phyloP scores from a whole-genome alignment of 2,113 vertebrate genomes.

The Otis tarda region DNA sequence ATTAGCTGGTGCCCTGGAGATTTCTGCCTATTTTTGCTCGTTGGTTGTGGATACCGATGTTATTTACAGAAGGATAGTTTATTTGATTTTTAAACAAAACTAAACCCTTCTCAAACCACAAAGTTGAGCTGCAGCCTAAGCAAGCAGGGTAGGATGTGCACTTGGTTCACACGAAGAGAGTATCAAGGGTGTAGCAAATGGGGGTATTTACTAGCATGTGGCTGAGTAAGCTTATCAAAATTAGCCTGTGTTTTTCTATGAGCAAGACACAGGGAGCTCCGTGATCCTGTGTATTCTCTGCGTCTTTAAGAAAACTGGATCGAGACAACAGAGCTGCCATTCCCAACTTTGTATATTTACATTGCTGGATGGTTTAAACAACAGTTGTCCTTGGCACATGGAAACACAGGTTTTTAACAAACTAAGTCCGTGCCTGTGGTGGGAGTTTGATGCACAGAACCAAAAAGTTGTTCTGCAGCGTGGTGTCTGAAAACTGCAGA shows the following conservation, averaged over 20 bases:
- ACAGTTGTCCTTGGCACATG: neutral
- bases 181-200: neutral
- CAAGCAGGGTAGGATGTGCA: neutral
- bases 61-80: slow-evolving; percentile 25
- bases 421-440: neutral
- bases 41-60: neutral
- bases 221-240: neutral
- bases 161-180: neutral
- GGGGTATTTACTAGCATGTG: neutral
- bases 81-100: slow-evolving; percentile 33
- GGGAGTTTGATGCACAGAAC: neutral
- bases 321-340: neutral
- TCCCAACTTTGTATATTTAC: neutral
- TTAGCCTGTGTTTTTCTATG: neutral
- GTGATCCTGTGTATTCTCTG: neutral
- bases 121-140: neutral
- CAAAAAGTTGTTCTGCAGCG: neutral
- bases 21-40: neutral
- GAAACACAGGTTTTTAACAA: neutral
- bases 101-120: neutral
- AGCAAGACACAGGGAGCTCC: neutral
- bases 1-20: neutral
- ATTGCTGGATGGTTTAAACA: neutral
- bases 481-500: neutral
- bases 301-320: neutral